Percentiles rank a stretch among this genome's conserved stretches.
Evolutionary conservation across 2,113 vertebrate species (phyloP).

Genomic region (Planiliza haematocheilus): DNA sequence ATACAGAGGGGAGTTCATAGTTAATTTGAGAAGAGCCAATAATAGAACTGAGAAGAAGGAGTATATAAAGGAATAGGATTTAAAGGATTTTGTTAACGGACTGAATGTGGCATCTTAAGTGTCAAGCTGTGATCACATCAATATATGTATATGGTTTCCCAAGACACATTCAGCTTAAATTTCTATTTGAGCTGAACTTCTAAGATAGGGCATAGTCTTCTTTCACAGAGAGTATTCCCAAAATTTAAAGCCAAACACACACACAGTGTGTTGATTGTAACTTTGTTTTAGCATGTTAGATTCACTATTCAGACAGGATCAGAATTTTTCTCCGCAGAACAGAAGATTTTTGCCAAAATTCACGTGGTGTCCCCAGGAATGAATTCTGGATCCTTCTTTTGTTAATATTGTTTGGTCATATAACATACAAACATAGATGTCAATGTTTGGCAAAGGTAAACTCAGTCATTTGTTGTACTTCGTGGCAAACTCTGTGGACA

Average conservation of each 20-base stretch:
- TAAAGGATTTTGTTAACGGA: constrained; percentile 1
- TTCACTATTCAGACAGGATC: no score
- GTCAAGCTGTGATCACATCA: background rate
- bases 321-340: background rate
- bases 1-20: constrained; percentile 33
- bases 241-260: background rate
- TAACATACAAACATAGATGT: background rate
- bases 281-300: background rate
- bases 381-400: constrained; percentile 26
- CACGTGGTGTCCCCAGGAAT: constrained; percentile 25
- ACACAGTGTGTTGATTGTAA: background rate
- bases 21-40: constrained; percentile 23
- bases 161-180: constrained; percentile 6
- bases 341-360: background rate
- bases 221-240: background rate
- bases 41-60: constrained; percentile 1
- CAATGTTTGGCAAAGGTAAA: no score
- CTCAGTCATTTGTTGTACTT: no score
- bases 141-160: background rate
- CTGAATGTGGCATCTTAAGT: constrained; percentile 2
- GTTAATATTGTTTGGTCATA: background rate
- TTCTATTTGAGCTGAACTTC: background rate
- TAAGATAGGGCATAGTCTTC: background rate
- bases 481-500: background rate
- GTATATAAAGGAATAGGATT: background rate